Base-by-base conservation (phyloP, 2,888 invertebrate genomes). In the Tortrix viridana region DNA sequence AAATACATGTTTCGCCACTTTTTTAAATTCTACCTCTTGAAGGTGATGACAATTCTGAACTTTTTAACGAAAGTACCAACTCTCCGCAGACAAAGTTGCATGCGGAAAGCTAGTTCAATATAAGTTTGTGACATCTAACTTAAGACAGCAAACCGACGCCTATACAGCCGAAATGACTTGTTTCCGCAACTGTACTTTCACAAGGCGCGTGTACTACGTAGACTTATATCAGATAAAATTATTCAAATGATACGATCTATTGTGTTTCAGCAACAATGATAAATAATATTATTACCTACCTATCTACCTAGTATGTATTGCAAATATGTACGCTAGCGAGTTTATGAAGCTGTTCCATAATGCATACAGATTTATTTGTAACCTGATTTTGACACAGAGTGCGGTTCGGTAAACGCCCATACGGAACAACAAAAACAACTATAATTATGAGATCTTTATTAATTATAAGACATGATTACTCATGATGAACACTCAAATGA, bases 161-260 rank as follows among this genome's bases (percentile, higher is more conserved):
- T n/a, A 38, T 5, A 38, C 18, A 32, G n/a, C 47, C n/a, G 23
- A 16, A 23, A 38, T 26, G 56, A 65, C 64, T 67, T 56, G 53
- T 37, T 58, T 37, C 18, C 56, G 41, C 55, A 60, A 44, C 56
- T 68, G 68, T 71, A 66, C 69, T 56, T 65, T 65, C 65, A 67
- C 68, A 66, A 65, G 67, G 71, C 77, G 71, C 74, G 71, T 77
- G 71, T 69, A 67, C 69, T 80, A 81, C 79, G 79, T 85, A 86
- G 84, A 84, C 83, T 84, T 85, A 84, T 83, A 85, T 85, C 84
- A 82, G 87, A 89, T 88, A 88, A 87, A 88, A 88, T 88, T 88
- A 90, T 89, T 89, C 88, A 89, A 89, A 90, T 88, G 86, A 89
- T 89, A 89, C 85, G 85, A 88, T 88, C 88, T 89, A 88, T 89